Conservation (phyloP, 2,888 invertebrate genomes). For the Pilophorus perplexus region DNA sequence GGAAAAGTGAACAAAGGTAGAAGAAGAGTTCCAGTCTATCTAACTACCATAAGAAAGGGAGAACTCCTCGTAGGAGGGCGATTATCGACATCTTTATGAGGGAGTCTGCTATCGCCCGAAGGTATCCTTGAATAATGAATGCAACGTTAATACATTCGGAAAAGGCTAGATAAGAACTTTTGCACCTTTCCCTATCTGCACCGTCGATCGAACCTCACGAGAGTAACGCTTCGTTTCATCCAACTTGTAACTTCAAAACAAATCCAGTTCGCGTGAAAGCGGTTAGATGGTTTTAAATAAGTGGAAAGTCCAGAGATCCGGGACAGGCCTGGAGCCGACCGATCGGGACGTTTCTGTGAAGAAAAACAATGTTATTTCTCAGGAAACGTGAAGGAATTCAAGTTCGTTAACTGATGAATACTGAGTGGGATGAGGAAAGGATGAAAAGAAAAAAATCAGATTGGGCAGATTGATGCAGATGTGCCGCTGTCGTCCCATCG, state of each 20-base stretch:
- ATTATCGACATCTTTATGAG: background rate
- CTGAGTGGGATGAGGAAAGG: too few relatives aligned
- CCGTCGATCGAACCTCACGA: conserved; percentile 12
- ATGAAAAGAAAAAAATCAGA: too few relatives aligned
- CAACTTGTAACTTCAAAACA: conserved; percentile 35
- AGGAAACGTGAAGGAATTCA: conserved; percentile 4
- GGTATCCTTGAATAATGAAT: conserved; percentile 32
- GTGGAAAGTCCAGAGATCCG: conserved; percentile 39
- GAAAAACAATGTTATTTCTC: conserved; percentile 23
- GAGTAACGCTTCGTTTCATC: conserved; percentile 26
- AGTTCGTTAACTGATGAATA: too few relatives aligned
- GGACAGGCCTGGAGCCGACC: conserved; percentile 20
- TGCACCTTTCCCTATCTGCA: conserved; percentile 5
- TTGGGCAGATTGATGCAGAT: too few relatives aligned
- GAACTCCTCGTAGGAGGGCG: background rate
- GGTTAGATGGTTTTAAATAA: conserved; percentile 39
- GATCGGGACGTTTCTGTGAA: background rate
- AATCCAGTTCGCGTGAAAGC: conserved; percentile 39
- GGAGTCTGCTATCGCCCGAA: background rate
- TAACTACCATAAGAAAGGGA: too few relatives aligned
- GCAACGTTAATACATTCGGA: conserved; percentile 24
- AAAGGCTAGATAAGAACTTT: conserved; percentile 2
- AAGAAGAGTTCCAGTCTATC: too few relatives aligned
- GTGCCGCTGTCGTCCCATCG: too few relatives aligned
- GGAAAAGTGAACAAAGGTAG: too few relatives aligned